Conservation (phyloP, 2,888 invertebrate genomes). For the Drosophila affinis region DNA sequence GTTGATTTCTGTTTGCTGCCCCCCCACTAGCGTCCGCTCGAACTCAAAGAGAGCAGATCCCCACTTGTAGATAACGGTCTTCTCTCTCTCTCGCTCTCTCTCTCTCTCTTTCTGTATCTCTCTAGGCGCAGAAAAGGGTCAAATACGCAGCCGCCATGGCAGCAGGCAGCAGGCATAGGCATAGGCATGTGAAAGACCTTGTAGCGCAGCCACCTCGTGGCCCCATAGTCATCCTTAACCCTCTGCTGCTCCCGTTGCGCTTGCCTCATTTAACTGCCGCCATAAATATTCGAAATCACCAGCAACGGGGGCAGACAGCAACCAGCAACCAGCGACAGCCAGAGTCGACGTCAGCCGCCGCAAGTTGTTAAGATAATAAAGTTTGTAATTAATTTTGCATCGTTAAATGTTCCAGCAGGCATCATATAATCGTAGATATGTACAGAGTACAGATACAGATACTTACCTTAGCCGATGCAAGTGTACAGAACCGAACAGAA, state of each 20-base stretch:
- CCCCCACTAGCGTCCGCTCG: constrained; percentile 4
- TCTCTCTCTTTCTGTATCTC: too few species aligned
- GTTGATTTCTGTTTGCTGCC: constrained; percentile 80
- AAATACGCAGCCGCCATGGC: constrained; percentile 48
- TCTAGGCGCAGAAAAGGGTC: constrained; percentile 63
- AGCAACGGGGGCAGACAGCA: constrained; percentile 51
- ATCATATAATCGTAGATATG: background rate
- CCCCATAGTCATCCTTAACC: constrained; percentile 5
- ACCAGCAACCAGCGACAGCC: constrained; percentile 33
- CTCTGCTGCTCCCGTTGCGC: constrained; percentile 49
- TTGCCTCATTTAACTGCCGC: constrained; percentile 73
- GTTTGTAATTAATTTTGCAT: constrained; percentile 79
- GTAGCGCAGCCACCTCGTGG: constrained; percentile 9
- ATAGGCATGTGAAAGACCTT: background rate
- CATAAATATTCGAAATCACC: constrained; percentile 79
- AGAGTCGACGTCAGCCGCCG: constrained; percentile 44
- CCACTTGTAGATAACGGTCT: constrained; percentile 64
- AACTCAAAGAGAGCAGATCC: constrained; percentile 50
- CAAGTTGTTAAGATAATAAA: constrained; percentile 79
- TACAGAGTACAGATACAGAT: background rate
- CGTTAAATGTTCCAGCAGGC: constrained; percentile 57
- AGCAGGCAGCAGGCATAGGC: background rate
- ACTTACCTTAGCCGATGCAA: background rate
- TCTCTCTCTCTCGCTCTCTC: background rate
- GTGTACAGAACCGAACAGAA: background rate